Evolutionary conservation across 2,797 vertebrate genomes (phyloP).

Genomic region (Valencia hispanica): DNA sequence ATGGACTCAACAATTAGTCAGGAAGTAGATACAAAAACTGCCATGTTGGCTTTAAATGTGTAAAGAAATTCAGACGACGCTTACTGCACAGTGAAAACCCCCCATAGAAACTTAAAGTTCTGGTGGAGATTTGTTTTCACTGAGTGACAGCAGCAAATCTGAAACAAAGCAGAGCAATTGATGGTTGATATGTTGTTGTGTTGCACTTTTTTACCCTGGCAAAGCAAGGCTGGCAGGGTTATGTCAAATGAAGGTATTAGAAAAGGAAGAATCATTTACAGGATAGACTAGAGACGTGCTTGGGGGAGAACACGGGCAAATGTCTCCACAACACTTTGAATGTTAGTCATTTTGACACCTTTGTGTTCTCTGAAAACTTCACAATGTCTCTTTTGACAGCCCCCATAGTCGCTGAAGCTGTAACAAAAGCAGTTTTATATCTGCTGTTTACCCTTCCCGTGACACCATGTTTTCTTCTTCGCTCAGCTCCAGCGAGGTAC

Average conservation of each 20-base stretch:
- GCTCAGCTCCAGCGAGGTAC: constrained; percentile 10
- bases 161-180: constrained; percentile 31
- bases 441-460: constrained; percentile 49
- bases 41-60: not conserved
- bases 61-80: not conserved
- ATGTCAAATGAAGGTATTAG: constrained; percentile 65
- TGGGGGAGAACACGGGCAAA: constrained; percentile 50
- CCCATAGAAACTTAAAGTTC: not conserved
- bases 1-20: not conserved
- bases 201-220: constrained; percentile 69
- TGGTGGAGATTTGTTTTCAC: constrained; percentile 23
- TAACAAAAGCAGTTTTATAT: constrained; percentile 38
- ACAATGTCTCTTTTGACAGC: constrained; percentile 46
- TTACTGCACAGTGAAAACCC: not conserved
- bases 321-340: constrained; percentile 62
- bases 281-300: constrained; percentile 35
- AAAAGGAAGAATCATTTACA: constrained; percentile 55
- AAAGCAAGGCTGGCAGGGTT: constrained; percentile 43
- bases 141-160: constrained; percentile 28
- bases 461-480: constrained; percentile 28
- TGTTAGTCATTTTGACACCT: constrained; percentile 55
- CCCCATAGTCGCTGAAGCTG: constrained; percentile 30
- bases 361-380: constrained; percentile 50
- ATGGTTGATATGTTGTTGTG: constrained; percentile 51
- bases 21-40: not conserved